Evolutionary conservation across 92 coral and sea anemone genomes (phyloP), one percentile per base, ranked within the genome.

Genomic region (Zoanthus gigantus): DNA sequence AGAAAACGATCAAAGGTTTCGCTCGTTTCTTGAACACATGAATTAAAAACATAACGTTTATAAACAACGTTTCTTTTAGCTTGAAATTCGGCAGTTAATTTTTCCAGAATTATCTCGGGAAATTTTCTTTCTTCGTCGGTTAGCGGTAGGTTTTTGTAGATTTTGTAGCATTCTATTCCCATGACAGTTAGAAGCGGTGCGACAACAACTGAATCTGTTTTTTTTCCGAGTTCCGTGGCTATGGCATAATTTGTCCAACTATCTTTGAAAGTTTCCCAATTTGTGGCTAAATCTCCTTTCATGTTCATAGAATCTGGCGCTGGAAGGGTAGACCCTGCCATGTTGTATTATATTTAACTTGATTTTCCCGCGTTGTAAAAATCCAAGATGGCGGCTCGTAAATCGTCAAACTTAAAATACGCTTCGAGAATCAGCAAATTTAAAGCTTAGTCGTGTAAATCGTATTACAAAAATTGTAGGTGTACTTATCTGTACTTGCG

Each of bases 31-130:
- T 88, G 91, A 0, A 71, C 42, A 34, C 76, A 31, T 47, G 91
- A 67, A 61, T 91, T 93, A 48, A 90, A 93, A 28, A 88, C 65
- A 50, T 89, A 91, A 34, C 92, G 65, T 86, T 93, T 90, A 56
- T 85, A 91, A 15, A 93, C 90, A 14, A 74, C 86, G 66, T 93
- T 93, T 72, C 88, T 52, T 53, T 91, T 88, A 18, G 89, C 87
- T 71, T 86, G 91, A 56, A 89, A 89, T 30, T 91, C 87, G 8
- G 81, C 88, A n/a, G 84, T 61, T 23, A 91, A 82, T 48, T 87
- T 90, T 4, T 66, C 71, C 0, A 90, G 79, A 14, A 90, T 54
- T 2, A 66, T 54, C 47, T 69, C 71, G 12, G 86, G 76, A 23
- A 78, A 53, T 85, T 86, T 72, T 18, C 90, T 87, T 82, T 91